Conservation (phyloP, 2,797 vertebrate genomes). For the Squalus acanthias region DNA sequence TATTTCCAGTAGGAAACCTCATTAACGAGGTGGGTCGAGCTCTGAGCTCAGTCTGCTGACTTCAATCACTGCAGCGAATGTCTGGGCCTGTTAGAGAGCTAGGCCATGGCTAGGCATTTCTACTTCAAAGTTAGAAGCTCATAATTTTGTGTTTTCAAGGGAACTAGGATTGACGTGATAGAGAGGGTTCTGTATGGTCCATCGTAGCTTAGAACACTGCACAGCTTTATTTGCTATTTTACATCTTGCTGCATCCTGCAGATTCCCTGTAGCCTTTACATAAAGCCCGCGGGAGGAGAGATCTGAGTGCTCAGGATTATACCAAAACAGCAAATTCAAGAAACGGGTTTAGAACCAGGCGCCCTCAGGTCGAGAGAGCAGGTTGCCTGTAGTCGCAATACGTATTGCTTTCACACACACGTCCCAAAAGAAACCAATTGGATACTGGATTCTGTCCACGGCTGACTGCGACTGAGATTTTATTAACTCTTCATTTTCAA, state of each 20-base stretch:
- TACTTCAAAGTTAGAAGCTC: not conserved
- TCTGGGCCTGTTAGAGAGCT: not conserved
- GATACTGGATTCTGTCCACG: too few relatives aligned
- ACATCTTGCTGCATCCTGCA: not conserved
- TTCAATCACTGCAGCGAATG: not conserved
- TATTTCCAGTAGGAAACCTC: slow-evolving; percentile 16
- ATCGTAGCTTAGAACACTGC: not conserved
- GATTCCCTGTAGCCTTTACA: not conserved
- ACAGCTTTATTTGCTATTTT: not conserved
- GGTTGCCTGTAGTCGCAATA: not conserved
- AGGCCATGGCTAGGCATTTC: not conserved
- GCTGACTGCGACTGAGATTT: too few relatives aligned
- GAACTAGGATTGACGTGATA: not conserved
- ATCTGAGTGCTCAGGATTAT: not conserved
- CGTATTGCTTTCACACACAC: not conserved
- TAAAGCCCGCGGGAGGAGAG: not conserved
- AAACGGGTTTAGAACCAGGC: not conserved
- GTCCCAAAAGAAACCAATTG: not conserved
- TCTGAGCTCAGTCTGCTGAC: not conserved
- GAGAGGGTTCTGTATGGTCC: not conserved
- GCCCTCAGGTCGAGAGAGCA: not conserved
- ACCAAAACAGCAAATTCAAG: not conserved
- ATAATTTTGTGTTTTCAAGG: not conserved
- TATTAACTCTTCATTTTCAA: too few relatives aligned
- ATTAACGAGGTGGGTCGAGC: not conserved